phyloP scores from a whole-genome alignment of 2,888 invertebrate genomes.

The Aphodius sticticus region DNA sequence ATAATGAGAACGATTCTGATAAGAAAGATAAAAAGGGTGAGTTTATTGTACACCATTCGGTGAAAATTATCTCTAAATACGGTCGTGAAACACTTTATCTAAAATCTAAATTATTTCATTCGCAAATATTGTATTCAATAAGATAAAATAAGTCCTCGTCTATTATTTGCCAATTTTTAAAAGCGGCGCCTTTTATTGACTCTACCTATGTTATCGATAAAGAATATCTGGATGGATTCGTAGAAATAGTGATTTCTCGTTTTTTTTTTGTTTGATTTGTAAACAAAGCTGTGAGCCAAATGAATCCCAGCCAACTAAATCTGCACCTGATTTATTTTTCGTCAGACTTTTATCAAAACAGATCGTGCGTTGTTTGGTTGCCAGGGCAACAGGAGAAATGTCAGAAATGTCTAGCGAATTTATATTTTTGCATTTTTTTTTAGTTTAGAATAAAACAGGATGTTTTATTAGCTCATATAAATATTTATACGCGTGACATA shows the following conservation, averaged over 20 bases:
- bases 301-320: neutral
- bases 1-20: conserved; percentile 61
- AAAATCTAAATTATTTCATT: neutral
- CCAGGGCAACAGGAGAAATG: no score
- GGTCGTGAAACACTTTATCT: neutral
- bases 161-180: no score
- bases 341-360: no score
- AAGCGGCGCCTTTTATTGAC: neutral
- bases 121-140: no score
- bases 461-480: neutral
- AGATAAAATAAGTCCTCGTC: no score
- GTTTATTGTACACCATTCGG: conserved; percentile 22
- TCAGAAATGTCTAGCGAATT: no score
- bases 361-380: no score
- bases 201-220: neutral
- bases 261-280: neutral
- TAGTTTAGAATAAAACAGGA: no score
- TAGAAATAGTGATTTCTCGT: conserved; percentile 12
- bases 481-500: neutral
- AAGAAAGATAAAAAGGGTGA: conserved; percentile 43
- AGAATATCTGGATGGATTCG: neutral
- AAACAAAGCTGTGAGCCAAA: neutral
- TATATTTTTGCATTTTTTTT: no score
- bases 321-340: no score
- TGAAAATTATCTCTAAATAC: conserved; percentile 7